Evolutionary conservation across 2,888 invertebrate species (phyloP).

Genomic region (Beris chalybata): DNA sequence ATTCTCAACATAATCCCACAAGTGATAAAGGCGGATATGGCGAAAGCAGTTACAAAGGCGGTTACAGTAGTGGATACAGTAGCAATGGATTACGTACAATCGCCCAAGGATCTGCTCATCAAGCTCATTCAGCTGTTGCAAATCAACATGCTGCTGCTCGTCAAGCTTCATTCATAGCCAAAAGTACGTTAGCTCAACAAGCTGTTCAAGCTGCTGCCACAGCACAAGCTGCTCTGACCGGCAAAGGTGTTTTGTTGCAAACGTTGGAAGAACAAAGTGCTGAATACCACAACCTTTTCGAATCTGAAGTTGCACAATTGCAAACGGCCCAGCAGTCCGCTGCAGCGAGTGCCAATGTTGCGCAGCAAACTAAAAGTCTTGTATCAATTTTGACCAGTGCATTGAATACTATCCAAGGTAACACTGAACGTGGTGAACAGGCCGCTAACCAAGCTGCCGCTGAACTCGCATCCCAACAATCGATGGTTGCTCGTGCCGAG

Average conservation of each 20-base stretch:
- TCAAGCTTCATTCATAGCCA: constrained; percentile 66
- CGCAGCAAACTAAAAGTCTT: constrained; percentile 75
- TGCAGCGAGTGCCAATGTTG: constrained; percentile 73
- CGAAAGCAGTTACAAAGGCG: too few species aligned
- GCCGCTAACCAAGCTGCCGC: constrained; percentile 72
- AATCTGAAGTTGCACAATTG: constrained; percentile 70
- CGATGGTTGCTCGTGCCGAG: constrained; percentile 73
- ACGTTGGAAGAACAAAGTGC: constrained; percentile 70
- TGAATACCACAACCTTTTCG: constrained; percentile 67
- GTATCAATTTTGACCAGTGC: constrained; percentile 72
- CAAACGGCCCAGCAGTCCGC: constrained; percentile 71
- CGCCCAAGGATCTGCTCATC: too few species aligned
- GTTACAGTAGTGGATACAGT: too few species aligned
- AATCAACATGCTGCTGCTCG: constrained; percentile 72
- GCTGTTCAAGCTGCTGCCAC: constrained; percentile 74
- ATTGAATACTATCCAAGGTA: constrained; percentile 68
- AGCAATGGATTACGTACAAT: too few species aligned
- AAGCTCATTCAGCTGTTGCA: constrained; percentile 46
- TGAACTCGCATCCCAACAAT: constrained; percentile 70
- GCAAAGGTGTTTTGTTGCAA: constrained; percentile 63
- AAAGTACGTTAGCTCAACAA: constrained; percentile 72
- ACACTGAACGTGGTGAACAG: constrained; percentile 62
- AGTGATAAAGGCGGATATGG: too few species aligned
- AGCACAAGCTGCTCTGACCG: constrained; percentile 66
- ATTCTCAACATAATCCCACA: too few species aligned